Base-by-base conservation (phyloP, 2,888 invertebrate genomes). In the Nomada flava region DNA sequence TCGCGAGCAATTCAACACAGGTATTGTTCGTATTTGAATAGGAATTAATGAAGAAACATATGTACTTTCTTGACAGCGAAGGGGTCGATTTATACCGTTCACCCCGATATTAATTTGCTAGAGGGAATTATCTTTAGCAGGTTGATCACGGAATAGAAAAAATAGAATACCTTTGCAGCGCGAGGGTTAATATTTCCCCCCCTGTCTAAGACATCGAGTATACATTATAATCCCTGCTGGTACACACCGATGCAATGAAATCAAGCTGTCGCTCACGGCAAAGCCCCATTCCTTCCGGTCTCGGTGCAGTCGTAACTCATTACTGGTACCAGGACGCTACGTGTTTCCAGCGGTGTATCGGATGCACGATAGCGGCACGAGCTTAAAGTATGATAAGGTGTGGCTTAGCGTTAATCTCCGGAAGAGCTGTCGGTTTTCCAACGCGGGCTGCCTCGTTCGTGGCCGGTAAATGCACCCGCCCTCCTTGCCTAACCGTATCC, bases 351-450 rank as follows among this genome's bases (percentile, higher is more conserved):
- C 62, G 64, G 68, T 85, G 68, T 83, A 79, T 83, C 83, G 78
- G 70, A 80, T 70, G 63, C 62, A 23, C 57, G 68, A 79, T 74
- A 82, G 83, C 90, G 89, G 86, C 81, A 68, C 86, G 70, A 69
- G 89, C 90, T 90, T 88, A 86, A 89, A 86, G 86, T 87, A 89
- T 89, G 90, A 90, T 91, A 90, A 90, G 89, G 86, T 87, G 83
- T 79, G 84, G 89, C 90, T 90, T 90, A 89, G 57, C 77, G 88
- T 72, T 91, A 91, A 91, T 90, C 86, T 86, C 88, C 86, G 81
- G 75, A 80, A 86, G 81, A 76, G 84, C 86, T 76, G 80, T 71
- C 76, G 63, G 81, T 71, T 82, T 84, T 84, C 76, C 72, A 71
- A 77, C 59, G 50, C 15, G 36, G 60, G 65, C 50, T 29, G 20